Evolutionary conservation across 1,140 invertebrate genomes (phyloP), one percentile per base, ranked within the genome.

Genomic region (Tetragonula clypearis): DNA sequence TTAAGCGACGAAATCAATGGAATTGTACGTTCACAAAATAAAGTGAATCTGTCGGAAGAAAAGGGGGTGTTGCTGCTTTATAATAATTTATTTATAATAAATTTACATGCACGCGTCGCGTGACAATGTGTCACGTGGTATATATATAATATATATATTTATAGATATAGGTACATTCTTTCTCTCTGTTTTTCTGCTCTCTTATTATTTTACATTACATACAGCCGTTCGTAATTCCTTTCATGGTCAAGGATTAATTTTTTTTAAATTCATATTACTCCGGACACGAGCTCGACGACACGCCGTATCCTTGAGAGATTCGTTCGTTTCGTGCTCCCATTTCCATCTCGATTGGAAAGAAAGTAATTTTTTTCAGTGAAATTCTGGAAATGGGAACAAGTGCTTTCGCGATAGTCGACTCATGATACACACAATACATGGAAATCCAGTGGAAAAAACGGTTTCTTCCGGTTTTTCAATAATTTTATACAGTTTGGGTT

Each of bases 31-130:
- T 75, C 17, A 58, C 55, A 5, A 2, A 66, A 56, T 55, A 68
- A 55, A 74, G 49, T 60, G 23, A 23, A n/a, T 11, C 26, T 23
- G 26, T 49, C 19, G n/a, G 17, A 62, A 58, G 35, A 49, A 68
- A 49, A 77, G 23, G 6, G 15, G 15, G 14, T 68, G 75, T 71
- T 35, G 23, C 84, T 87, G 84, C 86, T 93, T 93, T 94, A 93
- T 94, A 93, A 93, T 93, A 93, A 93, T 94, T 94, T 94, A 94
- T 94, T 94, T 92, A 94, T 94, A 94, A 94, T 94, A 94, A 94
- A 94, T 94, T 94, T 94, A 94, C 87, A 90, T 90, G 79, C 79
- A 86, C 82, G 87, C 84, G 81, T 90, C 49, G 74, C 84, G 89
- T 88, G 79, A 84, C 83, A 86, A 87, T 66, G 65, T 79, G 83